A percentile compares a stretch with the other conserved stretches of the same genome.
Conservation (phyloP, 1,140 invertebrate species). For the Lepidurus arcticus region DNA sequence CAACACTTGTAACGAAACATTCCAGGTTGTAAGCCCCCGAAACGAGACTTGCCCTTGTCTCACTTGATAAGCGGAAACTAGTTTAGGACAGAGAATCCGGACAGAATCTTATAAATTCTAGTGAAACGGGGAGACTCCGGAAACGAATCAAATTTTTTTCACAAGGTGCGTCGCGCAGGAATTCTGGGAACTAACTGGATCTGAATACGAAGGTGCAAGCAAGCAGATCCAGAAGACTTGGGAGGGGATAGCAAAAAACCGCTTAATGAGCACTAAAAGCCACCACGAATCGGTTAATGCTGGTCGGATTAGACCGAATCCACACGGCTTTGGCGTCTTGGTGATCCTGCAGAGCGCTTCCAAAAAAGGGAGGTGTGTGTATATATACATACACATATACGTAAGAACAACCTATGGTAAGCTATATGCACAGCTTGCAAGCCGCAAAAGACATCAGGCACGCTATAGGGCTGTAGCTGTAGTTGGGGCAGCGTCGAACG, state of each 20-base stretch:
- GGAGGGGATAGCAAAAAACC: background rate
- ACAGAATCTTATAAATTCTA: background rate
- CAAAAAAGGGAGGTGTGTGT: background rate
- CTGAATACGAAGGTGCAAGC: background rate
- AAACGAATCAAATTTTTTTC: background rate
- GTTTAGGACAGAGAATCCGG: background rate
- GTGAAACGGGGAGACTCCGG: background rate
- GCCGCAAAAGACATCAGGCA: background rate
- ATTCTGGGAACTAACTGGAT: constrained; percentile 9
- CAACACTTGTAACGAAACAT: background rate
- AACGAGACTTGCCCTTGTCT: background rate
- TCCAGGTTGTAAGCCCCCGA: background rate
- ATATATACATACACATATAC: background rate
- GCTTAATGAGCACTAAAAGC: background rate
- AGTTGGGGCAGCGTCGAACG: background rate
- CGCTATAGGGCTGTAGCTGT: background rate
- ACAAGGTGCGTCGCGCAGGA: background rate
- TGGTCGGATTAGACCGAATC: background rate
- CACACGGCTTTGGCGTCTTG: background rate
- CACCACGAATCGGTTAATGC: background rate
- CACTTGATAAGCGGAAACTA: background rate
- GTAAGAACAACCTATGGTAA: background rate
- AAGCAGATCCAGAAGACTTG: background rate
- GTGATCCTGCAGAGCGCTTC: background rate
- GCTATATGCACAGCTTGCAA: background rate